phyloP scores from a whole-genome alignment of 2,113 vertebrate genomes.

The Periophthalmus modestus region DNA sequence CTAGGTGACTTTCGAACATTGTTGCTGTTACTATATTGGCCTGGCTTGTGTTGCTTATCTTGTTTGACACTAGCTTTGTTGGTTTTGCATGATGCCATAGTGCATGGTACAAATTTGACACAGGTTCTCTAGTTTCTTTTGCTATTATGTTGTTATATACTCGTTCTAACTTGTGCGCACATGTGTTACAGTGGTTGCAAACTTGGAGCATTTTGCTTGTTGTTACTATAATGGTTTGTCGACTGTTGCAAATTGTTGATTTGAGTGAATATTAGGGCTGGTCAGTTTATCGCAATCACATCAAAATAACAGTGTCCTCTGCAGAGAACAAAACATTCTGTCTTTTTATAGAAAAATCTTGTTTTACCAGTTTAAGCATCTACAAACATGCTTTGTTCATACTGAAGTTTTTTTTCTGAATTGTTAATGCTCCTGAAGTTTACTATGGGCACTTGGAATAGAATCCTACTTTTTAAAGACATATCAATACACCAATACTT shows the following conservation, averaged over 20 bases:
- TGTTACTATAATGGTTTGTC: neutral
- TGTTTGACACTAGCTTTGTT: slow-evolving; percentile 58
- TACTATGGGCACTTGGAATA: too few species aligned
- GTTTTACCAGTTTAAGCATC: too few species aligned
- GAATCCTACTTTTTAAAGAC: too few species aligned
- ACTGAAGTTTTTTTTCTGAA: too few species aligned
- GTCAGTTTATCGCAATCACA: too few species aligned
- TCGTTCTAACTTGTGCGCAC: slow-evolving; percentile 15
- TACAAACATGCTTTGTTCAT: too few species aligned
- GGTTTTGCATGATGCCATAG: slow-evolving; percentile 71
- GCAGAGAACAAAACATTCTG: too few species aligned
- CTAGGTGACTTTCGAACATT: neutral
- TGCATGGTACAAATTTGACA: slow-evolving; percentile 67
- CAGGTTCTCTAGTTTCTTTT: slow-evolving; percentile 44
- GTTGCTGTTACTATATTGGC: slow-evolving; percentile 8
- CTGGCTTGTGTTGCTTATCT: slow-evolving; percentile 36
- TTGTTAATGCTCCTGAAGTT: too few species aligned
- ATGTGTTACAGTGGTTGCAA: slow-evolving; percentile 53
- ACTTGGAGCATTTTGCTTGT: slow-evolving; percentile 27
- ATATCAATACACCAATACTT: too few species aligned
- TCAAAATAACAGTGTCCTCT: too few species aligned
- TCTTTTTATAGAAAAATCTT: too few species aligned
- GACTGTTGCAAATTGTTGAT: neutral
- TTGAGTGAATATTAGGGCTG: slow-evolving; percentile 10
- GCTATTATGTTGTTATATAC: slow-evolving; percentile 52